Base-by-base conservation (phyloP, 2,797 vertebrate species). In the Ambastaia sidthimunki region DNA sequence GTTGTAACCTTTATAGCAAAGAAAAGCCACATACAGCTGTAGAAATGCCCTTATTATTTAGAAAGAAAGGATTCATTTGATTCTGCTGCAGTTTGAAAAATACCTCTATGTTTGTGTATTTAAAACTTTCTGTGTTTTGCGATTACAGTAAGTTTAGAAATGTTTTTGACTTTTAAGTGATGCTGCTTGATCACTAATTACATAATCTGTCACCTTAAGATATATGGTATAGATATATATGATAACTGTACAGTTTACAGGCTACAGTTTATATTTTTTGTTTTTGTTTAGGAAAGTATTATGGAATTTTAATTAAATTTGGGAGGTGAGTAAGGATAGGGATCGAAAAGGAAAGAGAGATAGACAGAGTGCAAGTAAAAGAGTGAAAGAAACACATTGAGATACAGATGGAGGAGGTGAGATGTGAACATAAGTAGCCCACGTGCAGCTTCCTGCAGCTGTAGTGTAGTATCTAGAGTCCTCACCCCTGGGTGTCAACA, bases 401-500 rank as follows among this genome's bases (percentile, higher is more conserved):
- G 50, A 31, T 57, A 62, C 25, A 19, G 65, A 76, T 76, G 71
- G 62, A 81, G 67, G 52, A 82, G 83, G 54, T 57, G 21, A 80
- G 76, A 21, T 44, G 71, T 78, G 75, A 78, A 74, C 63, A 80
- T n/a, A 73, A 80, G 77, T 75, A 84, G 84, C 34, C 52, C 74
- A 84, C 75, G 57, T 23, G 81, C 79, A 79, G 86, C 81, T 85
- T 78, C 55, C 78, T 81, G 83, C 41, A 83, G 89, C 69, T 1
- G 80, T 76, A 83, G 80, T 77, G 84, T 87, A 74, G 76, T 86
- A 91, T 84, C 90, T 85, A 85, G 84, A 86, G 86, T 91, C 92
- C 90, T 89, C 90, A 90, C 87, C 90, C 88, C 87, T 88, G 86
- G 92, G 92, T 93, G 89, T 93, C 89, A 93, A 94, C 95, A 97